A percentile compares a stretch with the other conserved stretches of the same genome.
Conservation (phyloP, 2,113 vertebrate species). For the Podocnemis expansa region DNA sequence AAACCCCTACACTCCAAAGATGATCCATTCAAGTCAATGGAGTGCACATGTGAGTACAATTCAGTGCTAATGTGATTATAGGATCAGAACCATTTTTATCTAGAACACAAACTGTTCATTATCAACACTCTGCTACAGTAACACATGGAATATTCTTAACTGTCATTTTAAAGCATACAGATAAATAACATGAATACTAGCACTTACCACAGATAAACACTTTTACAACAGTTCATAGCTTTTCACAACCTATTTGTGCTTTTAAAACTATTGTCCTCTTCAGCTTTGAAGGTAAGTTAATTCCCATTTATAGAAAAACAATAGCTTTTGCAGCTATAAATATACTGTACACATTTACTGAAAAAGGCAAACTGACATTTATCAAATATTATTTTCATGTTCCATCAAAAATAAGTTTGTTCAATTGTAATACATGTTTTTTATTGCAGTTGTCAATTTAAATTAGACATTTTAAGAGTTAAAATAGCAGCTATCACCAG, state of each 20-base stretch:
- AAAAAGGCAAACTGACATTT: background rate
- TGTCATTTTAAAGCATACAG: background rate
- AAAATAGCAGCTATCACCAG: background rate
- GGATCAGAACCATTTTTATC: background rate
- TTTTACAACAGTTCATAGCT: background rate
- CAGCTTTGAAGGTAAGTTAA: background rate
- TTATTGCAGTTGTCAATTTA: background rate
- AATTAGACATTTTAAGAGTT: background rate
- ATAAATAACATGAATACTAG: background rate
- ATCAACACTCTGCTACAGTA: background rate
- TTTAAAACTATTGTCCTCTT: background rate
- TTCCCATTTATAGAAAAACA: background rate
- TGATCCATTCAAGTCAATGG: background rate
- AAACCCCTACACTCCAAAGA: background rate
- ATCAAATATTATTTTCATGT: background rate
- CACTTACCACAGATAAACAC: background rate
- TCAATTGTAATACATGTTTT: background rate
- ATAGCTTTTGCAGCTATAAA: background rate
- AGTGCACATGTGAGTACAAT: fast-evolving
- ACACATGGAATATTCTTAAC: background rate
- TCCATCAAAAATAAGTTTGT: background rate
- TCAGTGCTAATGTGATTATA: background rate
- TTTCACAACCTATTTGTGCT: background rate
- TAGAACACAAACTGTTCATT: background rate
- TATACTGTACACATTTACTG: background rate